phyloP scores from a whole-genome alignment of 2,888 invertebrate species.

The Omphaloscelis lunosa region DNA sequence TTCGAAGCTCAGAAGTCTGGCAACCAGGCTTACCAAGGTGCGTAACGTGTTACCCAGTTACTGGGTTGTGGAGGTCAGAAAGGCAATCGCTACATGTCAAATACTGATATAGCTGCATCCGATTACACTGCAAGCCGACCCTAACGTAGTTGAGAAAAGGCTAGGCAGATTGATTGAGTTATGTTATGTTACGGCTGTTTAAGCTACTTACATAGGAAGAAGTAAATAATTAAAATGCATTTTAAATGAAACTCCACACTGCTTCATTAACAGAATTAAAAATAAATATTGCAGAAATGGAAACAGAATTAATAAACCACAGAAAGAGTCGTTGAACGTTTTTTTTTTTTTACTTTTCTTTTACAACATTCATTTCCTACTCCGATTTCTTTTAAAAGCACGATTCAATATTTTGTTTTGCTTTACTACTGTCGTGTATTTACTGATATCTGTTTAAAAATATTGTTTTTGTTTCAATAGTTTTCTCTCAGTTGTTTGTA shows the following conservation, averaged over 20 bases:
- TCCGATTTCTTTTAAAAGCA: slow-evolving; percentile 9
- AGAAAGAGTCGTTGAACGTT: background rate
- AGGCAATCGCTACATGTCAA: background rate
- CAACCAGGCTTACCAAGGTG: background rate
- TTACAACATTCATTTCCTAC: slow-evolving; percentile 5
- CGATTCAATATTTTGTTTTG: background rate
- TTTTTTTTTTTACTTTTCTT: slow-evolving; percentile 6
- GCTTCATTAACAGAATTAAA: background rate
- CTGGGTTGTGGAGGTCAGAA: background rate
- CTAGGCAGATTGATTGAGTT: background rate
- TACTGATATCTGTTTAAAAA: background rate
- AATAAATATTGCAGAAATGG: background rate
- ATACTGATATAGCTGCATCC: background rate
- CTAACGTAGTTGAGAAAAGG: background rate
- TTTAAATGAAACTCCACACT: background rate
- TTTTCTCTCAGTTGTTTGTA: background rate
- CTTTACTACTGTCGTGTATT: background rate
- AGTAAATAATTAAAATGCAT: background rate
- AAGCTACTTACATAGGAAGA: background rate
- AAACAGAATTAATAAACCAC: slow-evolving; percentile 20
- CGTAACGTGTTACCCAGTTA: background rate
- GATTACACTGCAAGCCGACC: background rate
- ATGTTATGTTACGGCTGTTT: background rate
- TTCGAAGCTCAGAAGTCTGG: background rate
- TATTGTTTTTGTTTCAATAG: background rate